A percentile compares a stretch with the other conserved stretches of the same genome.
Evolutionary conservation across 2,113 vertebrate genomes (phyloP).

Genomic region (Tylochromis polylepis): DNA sequence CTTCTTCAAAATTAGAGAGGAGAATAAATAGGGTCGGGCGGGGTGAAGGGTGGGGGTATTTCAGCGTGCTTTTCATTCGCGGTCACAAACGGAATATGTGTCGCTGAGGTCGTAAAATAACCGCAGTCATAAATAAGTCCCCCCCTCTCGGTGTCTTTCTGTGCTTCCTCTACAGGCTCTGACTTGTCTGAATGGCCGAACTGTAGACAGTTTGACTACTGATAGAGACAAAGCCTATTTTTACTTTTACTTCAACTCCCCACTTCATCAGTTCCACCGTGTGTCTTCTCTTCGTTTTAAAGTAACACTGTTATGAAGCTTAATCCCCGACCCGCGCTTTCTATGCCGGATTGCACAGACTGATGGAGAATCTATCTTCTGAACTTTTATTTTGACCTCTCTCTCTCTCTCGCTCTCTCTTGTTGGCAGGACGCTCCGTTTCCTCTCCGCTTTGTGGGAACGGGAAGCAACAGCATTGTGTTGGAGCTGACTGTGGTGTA

Average conservation of each 20-base stretch:
- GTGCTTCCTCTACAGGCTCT: conserved; percentile 24
- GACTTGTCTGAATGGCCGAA: conserved; percentile 30
- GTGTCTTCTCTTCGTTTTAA: not conserved
- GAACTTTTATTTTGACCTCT: conserved; percentile 7
- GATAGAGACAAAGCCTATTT: conserved; percentile 64
- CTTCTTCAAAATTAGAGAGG: not conserved
- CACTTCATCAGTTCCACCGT: not conserved
- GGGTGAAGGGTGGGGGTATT: not conserved
- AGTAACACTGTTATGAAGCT: not conserved
- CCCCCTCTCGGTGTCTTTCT: not conserved
- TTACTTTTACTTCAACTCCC: conserved; percentile 41
- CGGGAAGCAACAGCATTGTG: conserved; percentile 68
- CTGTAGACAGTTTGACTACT: conserved; percentile 32
- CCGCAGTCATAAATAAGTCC: conserved; percentile 49
- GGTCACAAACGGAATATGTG: conserved; percentile 38
- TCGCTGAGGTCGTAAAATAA: conserved; percentile 48
- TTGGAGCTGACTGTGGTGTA: conserved; percentile 53
- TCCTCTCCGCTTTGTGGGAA: conserved; percentile 65
- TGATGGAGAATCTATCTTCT: conserved; percentile 16
- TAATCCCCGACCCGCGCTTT: not conserved
- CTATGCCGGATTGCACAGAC: conserved; percentile 19
- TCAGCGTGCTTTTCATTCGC: conserved; percentile 23
- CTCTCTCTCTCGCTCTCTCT: not conserved
- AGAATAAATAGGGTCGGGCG: not conserved
- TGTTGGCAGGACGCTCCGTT: conserved; percentile 53